Conservation (phyloP, 2,888 invertebrate genomes). For the Brenthis hecate region DNA sequence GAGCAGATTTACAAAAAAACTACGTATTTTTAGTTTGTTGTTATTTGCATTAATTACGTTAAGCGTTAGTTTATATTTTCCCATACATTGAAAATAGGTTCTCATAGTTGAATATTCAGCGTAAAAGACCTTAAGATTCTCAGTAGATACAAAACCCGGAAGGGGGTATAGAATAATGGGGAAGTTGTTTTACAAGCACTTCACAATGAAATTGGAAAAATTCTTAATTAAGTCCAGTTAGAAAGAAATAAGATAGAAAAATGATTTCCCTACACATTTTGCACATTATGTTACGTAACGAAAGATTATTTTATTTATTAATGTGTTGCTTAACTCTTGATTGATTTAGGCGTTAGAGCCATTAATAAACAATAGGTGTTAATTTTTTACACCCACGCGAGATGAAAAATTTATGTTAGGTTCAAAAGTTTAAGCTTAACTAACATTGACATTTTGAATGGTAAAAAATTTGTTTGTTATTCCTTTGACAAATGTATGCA, state of each 20-base stretch:
- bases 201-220: constrained; percentile 14
- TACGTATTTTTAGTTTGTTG: constrained; percentile 2
- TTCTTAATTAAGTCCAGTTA: background rate
- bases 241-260: background rate
- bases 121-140: constrained; percentile 44
- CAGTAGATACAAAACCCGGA: constrained; percentile 46
- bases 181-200: constrained; percentile 5
- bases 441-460: too few relatives aligned
- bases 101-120: constrained; percentile 51
- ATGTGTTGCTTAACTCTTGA: constrained; percentile 5
- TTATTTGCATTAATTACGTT: constrained; percentile 22
- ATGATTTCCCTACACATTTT: background rate
- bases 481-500: too few relatives aligned
- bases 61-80: constrained; percentile 33
- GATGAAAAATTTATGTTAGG: background rate
- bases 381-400: constrained; percentile 11
- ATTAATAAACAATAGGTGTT: constrained; percentile 3
- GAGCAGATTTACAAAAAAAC: constrained; percentile 3
- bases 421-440: too few relatives aligned
- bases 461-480: too few relatives aligned
- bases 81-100: constrained; percentile 45
- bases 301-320: constrained; percentile 4
- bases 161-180: constrained; percentile 17
- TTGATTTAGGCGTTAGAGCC: constrained; percentile 5
- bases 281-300: constrained; percentile 1